Conservation (phyloP, 2,797 vertebrate genomes). For the Acomys russatus region DNA sequence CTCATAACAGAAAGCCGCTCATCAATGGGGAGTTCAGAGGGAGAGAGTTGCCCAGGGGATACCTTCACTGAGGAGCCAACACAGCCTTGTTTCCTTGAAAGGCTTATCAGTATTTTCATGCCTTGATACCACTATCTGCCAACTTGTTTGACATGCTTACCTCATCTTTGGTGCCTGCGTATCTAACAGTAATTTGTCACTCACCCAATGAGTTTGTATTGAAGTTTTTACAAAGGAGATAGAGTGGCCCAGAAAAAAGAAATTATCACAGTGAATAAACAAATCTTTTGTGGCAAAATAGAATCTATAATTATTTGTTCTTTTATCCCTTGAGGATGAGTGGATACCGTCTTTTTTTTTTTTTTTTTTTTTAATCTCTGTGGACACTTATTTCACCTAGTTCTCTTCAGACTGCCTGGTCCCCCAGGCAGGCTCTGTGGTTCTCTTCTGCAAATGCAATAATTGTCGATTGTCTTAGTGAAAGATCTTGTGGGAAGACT, state of each 20-base stretch:
- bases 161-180: neutral
- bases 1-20: neutral
- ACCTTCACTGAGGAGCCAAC: neutral
- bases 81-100: neutral
- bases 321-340: neutral
- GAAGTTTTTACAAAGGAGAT: neutral
- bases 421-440: neutral
- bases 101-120: neutral
- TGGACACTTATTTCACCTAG: neutral
- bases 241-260: neutral
- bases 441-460: neutral
- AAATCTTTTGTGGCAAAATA: neutral
- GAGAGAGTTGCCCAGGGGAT: neutral
- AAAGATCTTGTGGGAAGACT: constrained; percentile 27
- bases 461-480: neutral
- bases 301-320: neutral
- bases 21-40: neutral
- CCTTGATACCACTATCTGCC: neutral
- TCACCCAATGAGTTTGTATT: neutral
- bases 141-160: neutral
- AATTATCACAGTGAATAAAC: neutral
- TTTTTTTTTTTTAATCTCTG: no score
- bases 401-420: neutral
- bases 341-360: neutral
- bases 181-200: neutral